Evolutionary conservation across 1,140 invertebrate species (phyloP), one percentile per base, ranked within the genome.

Genomic region (Drosophila pandora): DNA sequence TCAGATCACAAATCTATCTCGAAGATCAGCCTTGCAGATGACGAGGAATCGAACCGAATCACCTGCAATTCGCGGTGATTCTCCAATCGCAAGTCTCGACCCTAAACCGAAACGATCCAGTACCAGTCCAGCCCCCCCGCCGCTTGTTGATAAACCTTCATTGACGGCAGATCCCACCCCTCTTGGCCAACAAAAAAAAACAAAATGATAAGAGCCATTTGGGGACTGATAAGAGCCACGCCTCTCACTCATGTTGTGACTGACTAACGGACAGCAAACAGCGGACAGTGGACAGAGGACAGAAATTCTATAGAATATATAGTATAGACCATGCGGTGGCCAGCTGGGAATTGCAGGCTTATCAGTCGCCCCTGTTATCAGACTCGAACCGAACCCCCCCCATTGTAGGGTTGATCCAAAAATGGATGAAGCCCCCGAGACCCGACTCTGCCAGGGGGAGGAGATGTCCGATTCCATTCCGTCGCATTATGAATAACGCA

Each of bases 271-370:
- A 43, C 34, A 25, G 13, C 21, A n/a, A 25, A 53, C 41, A 17
- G 23, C 32, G 32, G 8, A 12, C 13, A 21, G 12, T 17, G 17
- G n/a, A 43, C 39, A 43, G n/a, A 13, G 37, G 30, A 22, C 17
- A 17, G 17, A 17, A 17, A 17, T 17, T 17, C 17, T 17, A 17
- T 1, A 17, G 17, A 17, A 1, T 17, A 17, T 17, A 17, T 17
- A 17, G 17, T 58, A 13, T 41, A 6, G 76, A 22, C 52, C 77
- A 80, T 80, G 77, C 71, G 65, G 39, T 62, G 32, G 21, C 72
- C 78, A 81, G 78, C 72, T 81, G 78, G 77, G 52, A 65, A 75
- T 75, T 39, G 45, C 37, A 23, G n/a, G 28, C 76, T 79, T 79
- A 79, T 79, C 77, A 37, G 43, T 37, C 43, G 41, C 54, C 43